Evolutionary conservation across 2,797 vertebrate genomes (phyloP).

Genomic region (Craterocephalus amniculus): DNA sequence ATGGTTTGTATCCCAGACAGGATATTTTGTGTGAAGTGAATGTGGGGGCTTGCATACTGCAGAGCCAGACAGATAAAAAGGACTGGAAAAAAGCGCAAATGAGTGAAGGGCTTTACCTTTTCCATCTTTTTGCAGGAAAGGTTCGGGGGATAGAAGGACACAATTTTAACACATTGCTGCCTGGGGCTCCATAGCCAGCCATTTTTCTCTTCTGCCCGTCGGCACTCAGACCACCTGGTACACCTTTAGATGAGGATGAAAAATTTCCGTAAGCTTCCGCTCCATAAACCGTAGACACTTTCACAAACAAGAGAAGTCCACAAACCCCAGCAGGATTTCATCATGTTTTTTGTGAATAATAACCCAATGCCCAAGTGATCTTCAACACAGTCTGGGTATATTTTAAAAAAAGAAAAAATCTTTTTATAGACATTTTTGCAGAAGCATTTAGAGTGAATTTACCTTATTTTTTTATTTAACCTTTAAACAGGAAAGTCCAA

Average conservation of each 20-base stretch:
- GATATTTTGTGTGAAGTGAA: slow-evolving; percentile 39
- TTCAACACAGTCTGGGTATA: not conserved
- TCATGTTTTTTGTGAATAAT: slow-evolving; percentile 29
- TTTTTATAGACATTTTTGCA: not conserved
- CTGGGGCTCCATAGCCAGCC: slow-evolving; percentile 95
- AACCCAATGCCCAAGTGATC: slow-evolving; percentile 14
- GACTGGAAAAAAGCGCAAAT: slow-evolving; percentile 31
- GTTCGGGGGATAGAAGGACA: slow-evolving; percentile 88
- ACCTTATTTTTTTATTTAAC: not conserved
- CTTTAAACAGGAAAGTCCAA: too few relatives aligned
- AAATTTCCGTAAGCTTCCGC: slow-evolving; percentile 55
- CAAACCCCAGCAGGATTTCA: slow-evolving; percentile 15
- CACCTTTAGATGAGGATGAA: slow-evolving; percentile 83
- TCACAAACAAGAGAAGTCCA: slow-evolving; percentile 19
- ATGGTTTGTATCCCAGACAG: slow-evolving; percentile 53
- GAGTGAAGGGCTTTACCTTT: slow-evolving; percentile 68
- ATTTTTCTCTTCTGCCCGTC: slow-evolving; percentile 85
- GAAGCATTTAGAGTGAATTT: not conserved
- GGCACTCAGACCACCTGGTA: slow-evolving; percentile 89
- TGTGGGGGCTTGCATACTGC: slow-evolving; percentile 22
- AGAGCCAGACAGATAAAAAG: slow-evolving; percentile 4
- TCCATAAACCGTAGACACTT: slow-evolving; percentile 31
- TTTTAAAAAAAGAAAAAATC: slow-evolving; percentile 9
- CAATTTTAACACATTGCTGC: slow-evolving; percentile 87
- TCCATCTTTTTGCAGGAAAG: slow-evolving; percentile 88